These are phyloP conservation scores for Paragorgia papillata DNA, from an alignment of 92 coral and sea anemone species.

Conservation along the genomic window DNA sequence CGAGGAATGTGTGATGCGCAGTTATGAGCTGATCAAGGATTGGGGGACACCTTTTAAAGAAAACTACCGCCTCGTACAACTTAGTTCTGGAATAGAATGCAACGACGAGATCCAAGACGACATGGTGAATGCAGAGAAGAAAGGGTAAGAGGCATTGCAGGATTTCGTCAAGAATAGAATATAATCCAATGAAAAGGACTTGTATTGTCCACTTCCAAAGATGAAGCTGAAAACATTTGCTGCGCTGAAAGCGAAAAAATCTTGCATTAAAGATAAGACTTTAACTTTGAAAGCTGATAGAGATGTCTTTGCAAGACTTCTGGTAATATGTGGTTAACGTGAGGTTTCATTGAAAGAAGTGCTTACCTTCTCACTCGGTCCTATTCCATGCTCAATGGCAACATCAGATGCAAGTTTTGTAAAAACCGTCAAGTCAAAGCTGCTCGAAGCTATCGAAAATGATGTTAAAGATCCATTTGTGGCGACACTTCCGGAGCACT, in stretches of 20 bases:
- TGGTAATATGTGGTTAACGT: slow-evolving; percentile 21
- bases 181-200: slow-evolving; percentile 8
- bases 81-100: slow-evolving; percentile 19
- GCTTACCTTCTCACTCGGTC: slow-evolving; percentile 14
- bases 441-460: slow-evolving; percentile 25
- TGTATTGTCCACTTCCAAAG: slow-evolving; percentile 22
- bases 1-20: slow-evolving; percentile 16
- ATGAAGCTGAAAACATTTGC: slow-evolving; percentile 26
- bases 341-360: slow-evolving; percentile 23
- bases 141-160: slow-evolving; percentile 16
- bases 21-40: background rate
- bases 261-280: slow-evolving; percentile 1
- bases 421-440: slow-evolving; percentile 23
- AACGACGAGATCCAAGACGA: slow-evolving; percentile 9
- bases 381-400: slow-evolving; percentile 32
- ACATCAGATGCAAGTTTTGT: slow-evolving; percentile 13
- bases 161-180: slow-evolving; percentile 18
- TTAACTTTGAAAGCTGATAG: slow-evolving; percentile 28
- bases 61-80: background rate
- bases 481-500: slow-evolving; percentile 9
- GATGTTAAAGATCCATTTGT: slow-evolving; percentile 18
- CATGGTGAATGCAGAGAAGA: slow-evolving; percentile 12
- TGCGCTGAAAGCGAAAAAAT: slow-evolving; percentile 5
- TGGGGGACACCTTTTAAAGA: too few relatives aligned
- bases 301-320: slow-evolving; percentile 28